Conservation (phyloP, 2,888 invertebrate genomes). For the Ariolimax columbianus region DNA sequence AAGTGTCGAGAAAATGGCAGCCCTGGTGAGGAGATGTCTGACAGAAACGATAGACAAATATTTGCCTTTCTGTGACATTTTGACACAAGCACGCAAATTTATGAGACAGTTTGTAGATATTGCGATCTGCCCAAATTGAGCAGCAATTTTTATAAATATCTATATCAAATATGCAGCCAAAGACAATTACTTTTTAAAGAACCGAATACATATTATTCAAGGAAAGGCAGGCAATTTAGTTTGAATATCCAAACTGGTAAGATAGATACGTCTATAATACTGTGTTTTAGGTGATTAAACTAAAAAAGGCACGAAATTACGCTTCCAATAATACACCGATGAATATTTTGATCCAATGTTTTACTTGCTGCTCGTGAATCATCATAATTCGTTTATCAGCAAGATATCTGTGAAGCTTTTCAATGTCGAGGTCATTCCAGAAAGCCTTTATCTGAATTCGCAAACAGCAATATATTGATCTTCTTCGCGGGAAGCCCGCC, state of each 20-base stretch:
- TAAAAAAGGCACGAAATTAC: not conserved
- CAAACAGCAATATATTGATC: too few relatives aligned
- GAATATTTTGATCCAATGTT: not conserved
- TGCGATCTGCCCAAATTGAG: not conserved
- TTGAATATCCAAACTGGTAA: not conserved
- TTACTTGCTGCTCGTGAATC: not conserved
- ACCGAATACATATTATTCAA: not conserved
- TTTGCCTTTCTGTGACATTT: slow-evolving; percentile 8
- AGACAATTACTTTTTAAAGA: not conserved
- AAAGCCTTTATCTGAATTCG: too few relatives aligned
- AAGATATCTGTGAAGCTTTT: not conserved
- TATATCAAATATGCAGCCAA: not conserved
- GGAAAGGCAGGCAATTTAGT: not conserved
- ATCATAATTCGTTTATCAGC: not conserved
- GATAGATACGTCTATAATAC: not conserved
- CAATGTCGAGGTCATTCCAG: too few relatives aligned
- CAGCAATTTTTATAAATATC: not conserved
- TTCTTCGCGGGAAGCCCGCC: too few relatives aligned
- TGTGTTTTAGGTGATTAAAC: not conserved
- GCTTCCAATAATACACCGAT: not conserved
- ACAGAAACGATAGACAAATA: slow-evolving; percentile 19
- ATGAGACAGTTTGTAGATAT: not conserved
- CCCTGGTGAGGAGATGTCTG: not conserved
- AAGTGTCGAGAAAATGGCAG: not conserved
- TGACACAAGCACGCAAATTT: slow-evolving; percentile 1